phyloP scores from a whole-genome alignment of 2,888 invertebrate genomes.

The Bellardia bayeri region DNA sequence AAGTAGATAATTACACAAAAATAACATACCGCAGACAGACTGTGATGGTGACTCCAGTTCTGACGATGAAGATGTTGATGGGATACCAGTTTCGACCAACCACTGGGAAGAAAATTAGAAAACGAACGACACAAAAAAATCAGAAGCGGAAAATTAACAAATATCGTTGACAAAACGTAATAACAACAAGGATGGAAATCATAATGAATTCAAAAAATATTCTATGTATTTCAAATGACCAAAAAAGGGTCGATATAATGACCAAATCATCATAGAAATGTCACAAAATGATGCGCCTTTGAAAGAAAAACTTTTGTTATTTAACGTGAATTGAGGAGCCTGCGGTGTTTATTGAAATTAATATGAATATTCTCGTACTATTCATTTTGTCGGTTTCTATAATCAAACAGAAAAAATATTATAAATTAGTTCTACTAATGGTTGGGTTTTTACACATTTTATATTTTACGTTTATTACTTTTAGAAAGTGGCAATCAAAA shows the following conservation, averaged over 20 bases:
- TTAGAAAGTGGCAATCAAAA: too few species aligned
- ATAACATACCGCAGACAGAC: constrained; percentile 74
- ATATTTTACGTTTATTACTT: too few species aligned
- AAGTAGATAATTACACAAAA: constrained; percentile 76
- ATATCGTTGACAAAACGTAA: constrained; percentile 60
- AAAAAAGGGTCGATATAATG: constrained; percentile 45
- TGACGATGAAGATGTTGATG: constrained; percentile 52
- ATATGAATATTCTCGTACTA: neutral
- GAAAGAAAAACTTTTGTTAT: constrained; percentile 2
- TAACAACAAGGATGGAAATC: constrained; percentile 30
- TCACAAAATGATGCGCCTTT: constrained; percentile 1
- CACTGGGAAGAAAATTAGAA: constrained; percentile 82
- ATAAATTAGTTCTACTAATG: neutral
- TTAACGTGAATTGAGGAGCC: constrained; percentile 23
- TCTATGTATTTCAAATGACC: constrained; percentile 13
- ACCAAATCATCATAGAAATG: constrained; percentile 38
- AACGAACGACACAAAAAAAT: constrained; percentile 74
- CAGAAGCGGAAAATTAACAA: constrained; percentile 84
- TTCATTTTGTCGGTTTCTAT: neutral
- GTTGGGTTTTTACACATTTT: neutral
- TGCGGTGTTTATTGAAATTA: constrained; percentile 44
- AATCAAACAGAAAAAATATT: neutral
- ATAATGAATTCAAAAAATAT: constrained; percentile 23
- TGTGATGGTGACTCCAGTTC: constrained; percentile 47
- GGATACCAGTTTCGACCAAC: constrained; percentile 67